phyloP scores from a whole-genome alignment of 1,140 invertebrate genomes.

The Aphaenogaster floridana region DNA sequence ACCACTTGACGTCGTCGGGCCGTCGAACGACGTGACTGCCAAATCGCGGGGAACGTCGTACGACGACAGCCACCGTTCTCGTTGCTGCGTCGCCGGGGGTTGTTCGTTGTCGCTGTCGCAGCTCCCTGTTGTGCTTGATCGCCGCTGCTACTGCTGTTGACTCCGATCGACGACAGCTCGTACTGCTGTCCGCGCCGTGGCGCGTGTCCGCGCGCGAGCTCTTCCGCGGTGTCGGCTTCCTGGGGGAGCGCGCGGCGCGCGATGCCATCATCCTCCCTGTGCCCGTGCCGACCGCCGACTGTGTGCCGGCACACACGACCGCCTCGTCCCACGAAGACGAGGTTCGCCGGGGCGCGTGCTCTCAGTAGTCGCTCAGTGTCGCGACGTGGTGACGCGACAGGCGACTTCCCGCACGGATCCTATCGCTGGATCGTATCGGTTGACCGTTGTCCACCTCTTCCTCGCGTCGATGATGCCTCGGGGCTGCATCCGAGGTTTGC shows the following conservation, averaged over 20 bases:
- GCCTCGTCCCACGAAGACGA: conserved; percentile 47
- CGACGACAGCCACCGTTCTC: conserved; percentile 8
- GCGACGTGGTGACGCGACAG: conserved; percentile 58
- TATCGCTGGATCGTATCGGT: conserved; percentile 16
- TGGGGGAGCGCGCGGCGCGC: conserved; percentile 51
- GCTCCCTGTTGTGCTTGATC: conserved; percentile 1
- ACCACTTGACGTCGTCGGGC: conserved; percentile 22
- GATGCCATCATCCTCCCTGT: conserved; percentile 56
- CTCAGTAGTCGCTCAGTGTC: conserved; percentile 56
- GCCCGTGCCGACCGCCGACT: conserved; percentile 28
- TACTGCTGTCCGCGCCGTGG: conserved; percentile 16
- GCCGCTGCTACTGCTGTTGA: not conserved
- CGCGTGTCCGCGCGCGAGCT: conserved; percentile 37
- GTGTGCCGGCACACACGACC: conserved; percentile 54
- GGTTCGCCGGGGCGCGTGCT: conserved; percentile 37
- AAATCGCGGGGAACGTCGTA: conserved; percentile 21
- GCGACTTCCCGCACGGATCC: conserved; percentile 5
- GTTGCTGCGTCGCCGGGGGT: conserved; percentile 12
- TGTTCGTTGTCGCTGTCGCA: conserved; percentile 7
- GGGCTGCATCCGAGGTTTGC: not conserved
- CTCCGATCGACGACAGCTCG: conserved; percentile 13
- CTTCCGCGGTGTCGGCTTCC: conserved; percentile 47
- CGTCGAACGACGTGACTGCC: conserved; percentile 11
- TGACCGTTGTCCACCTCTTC: not conserved
- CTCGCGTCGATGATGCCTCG: not conserved